A percentile compares a stretch with the other conserved stretches of the same genome.
These are phyloP conservation scores for Lordiphosa andalusiaca DNA, from an alignment of 2,888 invertebrate genomes.

Conservation along the genomic window DNA sequence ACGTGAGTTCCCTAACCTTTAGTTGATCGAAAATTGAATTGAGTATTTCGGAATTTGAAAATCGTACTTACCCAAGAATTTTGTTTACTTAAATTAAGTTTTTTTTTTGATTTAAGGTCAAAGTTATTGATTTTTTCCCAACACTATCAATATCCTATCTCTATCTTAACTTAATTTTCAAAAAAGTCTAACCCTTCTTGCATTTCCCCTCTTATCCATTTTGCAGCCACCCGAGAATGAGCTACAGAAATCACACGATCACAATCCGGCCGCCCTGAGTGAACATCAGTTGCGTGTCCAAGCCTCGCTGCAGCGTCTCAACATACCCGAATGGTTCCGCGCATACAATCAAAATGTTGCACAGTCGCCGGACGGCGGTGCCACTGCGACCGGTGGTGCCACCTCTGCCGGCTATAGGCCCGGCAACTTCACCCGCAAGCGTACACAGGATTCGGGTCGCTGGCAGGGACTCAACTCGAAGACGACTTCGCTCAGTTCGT, in stretches of 20 bases:
- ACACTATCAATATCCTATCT: too few relatives aligned
- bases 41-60: too few relatives aligned
- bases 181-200: too few relatives aligned
- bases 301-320: conserved; percentile 94
- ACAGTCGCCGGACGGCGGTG: conserved; percentile 60
- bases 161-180: too few relatives aligned
- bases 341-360: conserved; percentile 77
- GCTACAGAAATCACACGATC: conserved; percentile 86
- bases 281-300: conserved; percentile 97
- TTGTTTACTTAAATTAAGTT: not conserved
- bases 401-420: conserved; percentile 81
- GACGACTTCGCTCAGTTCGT: conserved; percentile 91
- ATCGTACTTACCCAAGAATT: too few relatives aligned
- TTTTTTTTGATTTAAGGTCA: not conserved
- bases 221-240: conserved; percentile 96
- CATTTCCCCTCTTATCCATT: not conserved
- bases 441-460: conserved; percentile 84
- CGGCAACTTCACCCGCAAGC: conserved; percentile 90
- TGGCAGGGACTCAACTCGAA: conserved; percentile 88
- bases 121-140: too few relatives aligned
- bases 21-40: too few relatives aligned
- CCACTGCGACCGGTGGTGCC: conserved; percentile 9
- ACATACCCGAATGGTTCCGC: conserved; percentile 97
- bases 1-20: too few relatives aligned
- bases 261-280: conserved; percentile 87